Evolutionary conservation across 92 coral and sea anemone genomes (phyloP).

Genomic region (Zoanthus gigantus): DNA sequence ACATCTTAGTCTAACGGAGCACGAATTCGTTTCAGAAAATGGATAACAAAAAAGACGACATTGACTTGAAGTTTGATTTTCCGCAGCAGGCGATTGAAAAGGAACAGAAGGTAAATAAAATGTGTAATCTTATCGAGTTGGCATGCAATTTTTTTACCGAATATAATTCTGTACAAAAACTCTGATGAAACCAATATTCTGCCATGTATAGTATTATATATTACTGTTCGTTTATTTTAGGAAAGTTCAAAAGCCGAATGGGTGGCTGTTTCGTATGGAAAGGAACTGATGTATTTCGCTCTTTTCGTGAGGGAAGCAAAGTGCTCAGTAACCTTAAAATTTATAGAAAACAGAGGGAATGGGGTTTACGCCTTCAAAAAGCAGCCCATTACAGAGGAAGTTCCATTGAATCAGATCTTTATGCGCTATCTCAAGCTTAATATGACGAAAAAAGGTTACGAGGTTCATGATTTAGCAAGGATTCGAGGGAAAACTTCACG

Average conservation of each 20-base stretch:
- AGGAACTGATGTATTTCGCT: background rate
- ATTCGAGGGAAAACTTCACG: background rate
- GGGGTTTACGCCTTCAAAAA: background rate
- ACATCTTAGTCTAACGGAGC: background rate
- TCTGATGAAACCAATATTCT: background rate
- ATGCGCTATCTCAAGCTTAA: background rate
- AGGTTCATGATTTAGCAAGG: background rate
- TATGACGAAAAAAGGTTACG: background rate
- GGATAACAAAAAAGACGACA: background rate
- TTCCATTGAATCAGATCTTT: background rate
- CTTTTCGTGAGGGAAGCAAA: background rate
- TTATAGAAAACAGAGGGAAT: background rate
- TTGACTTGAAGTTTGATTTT: background rate
- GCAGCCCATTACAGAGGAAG: background rate
- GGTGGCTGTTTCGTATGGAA: background rate
- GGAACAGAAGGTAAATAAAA: background rate
- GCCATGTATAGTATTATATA: background rate
- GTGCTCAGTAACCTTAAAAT: background rate
- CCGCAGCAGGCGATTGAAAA: background rate
- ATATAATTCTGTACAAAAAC: background rate
- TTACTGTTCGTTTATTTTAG: background rate
- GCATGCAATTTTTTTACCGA: background rate
- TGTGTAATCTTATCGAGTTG: background rate
- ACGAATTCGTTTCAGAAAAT: background rate
- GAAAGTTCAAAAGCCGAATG: constrained; percentile 1